Evolutionary conservation across 92 coral and sea anemone species (phyloP).

Genomic region (Anthopleura xanthogrammica): DNA sequence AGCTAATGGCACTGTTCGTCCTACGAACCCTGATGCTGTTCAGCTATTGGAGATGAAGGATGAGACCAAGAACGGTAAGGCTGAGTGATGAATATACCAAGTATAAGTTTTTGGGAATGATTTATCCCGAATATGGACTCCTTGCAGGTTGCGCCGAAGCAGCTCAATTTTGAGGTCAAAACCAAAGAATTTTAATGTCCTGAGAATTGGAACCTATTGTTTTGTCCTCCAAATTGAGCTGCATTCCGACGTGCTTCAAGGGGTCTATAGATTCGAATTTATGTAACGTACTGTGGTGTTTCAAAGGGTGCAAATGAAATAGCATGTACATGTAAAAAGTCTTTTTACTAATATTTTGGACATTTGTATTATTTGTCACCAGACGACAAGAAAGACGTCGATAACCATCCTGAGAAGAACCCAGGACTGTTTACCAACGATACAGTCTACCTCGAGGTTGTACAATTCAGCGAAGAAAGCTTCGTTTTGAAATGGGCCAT

Average conservation of each 20-base stretch:
- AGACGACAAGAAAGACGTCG: slow-evolving; percentile 20
- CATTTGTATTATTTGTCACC: not conserved
- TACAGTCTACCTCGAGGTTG: slow-evolving; percentile 48
- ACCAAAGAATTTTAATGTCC: no score
- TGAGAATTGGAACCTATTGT: no score
- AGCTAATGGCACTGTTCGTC: slow-evolving; percentile 22
- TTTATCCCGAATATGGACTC: not conserved
- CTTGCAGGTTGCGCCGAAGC: no score
- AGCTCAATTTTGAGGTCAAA: no score
- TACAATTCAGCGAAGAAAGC: slow-evolving; percentile 45
- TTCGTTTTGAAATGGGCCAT: slow-evolving; percentile 43
- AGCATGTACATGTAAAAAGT: not conserved
- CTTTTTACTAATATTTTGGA: not conserved
- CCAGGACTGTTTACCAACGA: not conserved
- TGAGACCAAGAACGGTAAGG: slow-evolving; percentile 3
- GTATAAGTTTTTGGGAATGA: no score
- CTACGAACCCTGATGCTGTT: slow-evolving; percentile 6
- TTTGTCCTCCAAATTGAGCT: not conserved
- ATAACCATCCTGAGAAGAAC: not conserved
- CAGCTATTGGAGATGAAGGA: slow-evolving; percentile 36
- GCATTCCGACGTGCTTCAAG: not conserved
- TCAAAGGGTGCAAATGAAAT: no score
- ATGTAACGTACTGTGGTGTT: no score
- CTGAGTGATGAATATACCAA: not conserved
- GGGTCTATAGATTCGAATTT: no score